Evolutionary conservation across 1,140 invertebrate species (phyloP), one percentile per base, ranked within the genome.

Genomic region (Chironomus striatipennis): DNA sequence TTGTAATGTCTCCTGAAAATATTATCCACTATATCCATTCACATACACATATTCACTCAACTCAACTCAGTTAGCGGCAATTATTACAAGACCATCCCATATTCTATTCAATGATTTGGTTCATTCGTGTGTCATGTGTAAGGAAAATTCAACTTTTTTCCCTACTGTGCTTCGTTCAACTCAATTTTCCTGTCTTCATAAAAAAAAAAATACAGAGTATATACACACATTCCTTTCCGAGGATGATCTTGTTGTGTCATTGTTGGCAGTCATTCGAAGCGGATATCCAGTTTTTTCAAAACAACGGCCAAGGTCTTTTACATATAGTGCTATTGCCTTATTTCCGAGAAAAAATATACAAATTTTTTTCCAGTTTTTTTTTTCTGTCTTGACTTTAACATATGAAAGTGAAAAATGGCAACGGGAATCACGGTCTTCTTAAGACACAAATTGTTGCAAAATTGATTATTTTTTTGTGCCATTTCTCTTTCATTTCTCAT

Each of bases 251-350:
- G 65, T 70, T 70, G 17, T 70, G 65, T 70, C 65, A 70, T 70
- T 70, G 65, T 70, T 70, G 65, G 65, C 65, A 70, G 65, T 70
- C 65, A 70, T 70, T 70, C 65, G 65, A 20, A 70, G 65, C 65
- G 65, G 65, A 70, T 70, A 70, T 70, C 65, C 65, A 70, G 65
- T 70, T 70, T 70, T 70, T 70, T 70, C 65, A 70, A 70, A 70
- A 70, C 65, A 70, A 70, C 65, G 65, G 65, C 65, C 65, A 70
- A 70, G 65, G 65, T 70, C 65, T 70, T 70, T 70, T 70, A 70
- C 65, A 70, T 70, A 70, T 70, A 70, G 65, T 70, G 65, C 65
- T 70, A 21, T 70, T 70, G 65, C 65, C 65, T 70, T 70, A 70
- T 70, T 57, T 57, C 47, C 47, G 47, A 57, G 47, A 57, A 57